These are phyloP conservation scores for Pagetopsis macropterus DNA, from an alignment of 2,797 vertebrate genomes.

Conservation along the genomic window DNA sequence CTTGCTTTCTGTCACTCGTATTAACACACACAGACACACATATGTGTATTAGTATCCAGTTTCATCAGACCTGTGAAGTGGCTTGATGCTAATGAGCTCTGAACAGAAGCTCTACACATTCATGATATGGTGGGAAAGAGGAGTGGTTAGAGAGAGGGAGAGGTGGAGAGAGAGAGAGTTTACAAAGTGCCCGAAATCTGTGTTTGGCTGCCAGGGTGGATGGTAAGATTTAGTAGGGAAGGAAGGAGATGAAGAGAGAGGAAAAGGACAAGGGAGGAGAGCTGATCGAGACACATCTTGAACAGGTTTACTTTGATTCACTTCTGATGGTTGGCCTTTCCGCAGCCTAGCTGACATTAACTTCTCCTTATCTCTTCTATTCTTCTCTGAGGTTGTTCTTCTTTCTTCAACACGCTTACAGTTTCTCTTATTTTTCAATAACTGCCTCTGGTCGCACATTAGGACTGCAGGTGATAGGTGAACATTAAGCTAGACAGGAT, in stretches of 20 bases:
- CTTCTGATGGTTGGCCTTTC: slow-evolving; percentile 62
- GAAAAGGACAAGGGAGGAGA: slow-evolving; percentile 25
- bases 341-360: slow-evolving; percentile 41
- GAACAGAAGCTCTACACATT: slow-evolving; percentile 79
- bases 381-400: slow-evolving; percentile 20
- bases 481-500: slow-evolving; percentile 11
- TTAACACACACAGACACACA: slow-evolving; percentile 23
- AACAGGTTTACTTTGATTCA: slow-evolving; percentile 75
- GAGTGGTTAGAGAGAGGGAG: slow-evolving; percentile 56
- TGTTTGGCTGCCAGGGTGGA: slow-evolving; percentile 54
- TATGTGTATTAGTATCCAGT: slow-evolving; percentile 53
- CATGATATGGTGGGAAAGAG: slow-evolving; percentile 68
- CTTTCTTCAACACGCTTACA: neutral
- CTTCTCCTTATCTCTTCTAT: slow-evolving; percentile 26
- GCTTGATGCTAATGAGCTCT: slow-evolving; percentile 71
- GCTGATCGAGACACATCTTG: slow-evolving; percentile 68
- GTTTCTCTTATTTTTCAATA: slow-evolving; percentile 27
- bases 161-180: slow-evolving; percentile 6
- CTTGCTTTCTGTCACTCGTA: slow-evolving; percentile 14
- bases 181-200: slow-evolving; percentile 52
- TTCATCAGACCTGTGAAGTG: slow-evolving; percentile 71
- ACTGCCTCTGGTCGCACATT: slow-evolving; percentile 21
- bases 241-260: slow-evolving; percentile 17
- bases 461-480: slow-evolving; percentile 34
- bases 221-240: slow-evolving; percentile 44